phyloP scores from a whole-genome alignment of 2,888 invertebrate genomes.

The Phrixothrix hirtus region DNA sequence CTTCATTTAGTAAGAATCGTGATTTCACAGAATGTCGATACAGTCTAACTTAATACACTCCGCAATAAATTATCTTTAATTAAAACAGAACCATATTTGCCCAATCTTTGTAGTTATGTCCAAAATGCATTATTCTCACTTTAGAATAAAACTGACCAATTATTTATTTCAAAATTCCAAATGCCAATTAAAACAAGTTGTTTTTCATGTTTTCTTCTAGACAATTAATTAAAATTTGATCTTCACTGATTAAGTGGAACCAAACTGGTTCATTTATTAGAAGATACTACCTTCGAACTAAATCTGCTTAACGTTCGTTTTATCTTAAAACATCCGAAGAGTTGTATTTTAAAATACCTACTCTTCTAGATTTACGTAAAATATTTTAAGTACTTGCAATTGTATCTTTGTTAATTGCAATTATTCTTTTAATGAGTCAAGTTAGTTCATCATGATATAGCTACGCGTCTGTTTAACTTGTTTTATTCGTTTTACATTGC shows the following conservation, averaged over 20 bases:
- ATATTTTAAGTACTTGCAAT: too few relatives aligned
- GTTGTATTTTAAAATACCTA: too few relatives aligned
- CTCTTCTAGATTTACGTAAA: not conserved
- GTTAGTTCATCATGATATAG: slow-evolving; percentile 1
- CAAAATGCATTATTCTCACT: too few relatives aligned
- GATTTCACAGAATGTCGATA: slow-evolving; percentile 8
- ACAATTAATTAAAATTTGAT: slow-evolving; percentile 12
- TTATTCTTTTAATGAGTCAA: too few relatives aligned
- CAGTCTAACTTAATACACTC: not conserved
- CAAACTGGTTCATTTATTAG: slow-evolving; percentile 11
- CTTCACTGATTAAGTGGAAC: slow-evolving; percentile 8
- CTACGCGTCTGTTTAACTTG: not conserved
- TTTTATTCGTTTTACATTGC: slow-evolving; percentile 5
- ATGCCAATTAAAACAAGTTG: slow-evolving; percentile 14
- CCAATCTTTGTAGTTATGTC: too few relatives aligned
- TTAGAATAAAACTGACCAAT: too few relatives aligned
- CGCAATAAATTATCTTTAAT: not conserved
- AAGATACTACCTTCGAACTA: not conserved
- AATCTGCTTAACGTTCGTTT: not conserved
- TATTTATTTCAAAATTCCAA: slow-evolving; percentile 1
- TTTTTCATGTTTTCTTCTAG: slow-evolving; percentile 11
- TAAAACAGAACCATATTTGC: not conserved
- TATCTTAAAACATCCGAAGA: not conserved
- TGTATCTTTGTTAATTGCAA: too few relatives aligned
- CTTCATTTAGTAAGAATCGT: slow-evolving; percentile 13